Evolutionary conservation across 2,113 vertebrate genomes (phyloP).

Genomic region (Sorex araneus): DNA sequence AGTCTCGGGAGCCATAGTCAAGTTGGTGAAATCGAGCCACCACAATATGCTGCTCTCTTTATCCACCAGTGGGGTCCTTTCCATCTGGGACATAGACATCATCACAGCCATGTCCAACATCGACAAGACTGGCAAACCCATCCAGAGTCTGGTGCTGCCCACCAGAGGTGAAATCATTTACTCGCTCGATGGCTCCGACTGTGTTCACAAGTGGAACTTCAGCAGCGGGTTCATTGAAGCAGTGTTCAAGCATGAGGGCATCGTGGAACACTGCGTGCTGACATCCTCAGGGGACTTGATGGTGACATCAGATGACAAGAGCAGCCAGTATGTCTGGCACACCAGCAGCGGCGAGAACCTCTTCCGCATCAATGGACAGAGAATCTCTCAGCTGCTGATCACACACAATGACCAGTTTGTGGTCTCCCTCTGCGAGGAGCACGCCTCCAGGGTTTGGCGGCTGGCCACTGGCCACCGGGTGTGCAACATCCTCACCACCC

Average conservation of each 20-base stretch:
- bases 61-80: slow-evolving; percentile 97
- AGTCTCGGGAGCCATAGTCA: slow-evolving; percentile 98
- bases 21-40: slow-evolving; percentile 97
- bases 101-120: slow-evolving; percentile 99
- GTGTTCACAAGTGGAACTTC: slow-evolving; percentile 99
- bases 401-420: slow-evolving; percentile 99
- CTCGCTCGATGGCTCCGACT: slow-evolving; percentile 97
- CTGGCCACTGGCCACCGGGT: slow-evolving; percentile 97
- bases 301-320: slow-evolving; percentile 98
- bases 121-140: slow-evolving; percentile 98
- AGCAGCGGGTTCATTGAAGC: slow-evolving; percentile 98
- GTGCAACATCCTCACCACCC: slow-evolving; percentile 98
- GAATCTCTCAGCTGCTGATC: slow-evolving; percentile 96
- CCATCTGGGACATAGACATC: slow-evolving; percentile 99
- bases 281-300: slow-evolving; percentile 97
- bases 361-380: slow-evolving; percentile 98
- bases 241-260: slow-evolving; percentile 97
- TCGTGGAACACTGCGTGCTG: slow-evolving; percentile 97
- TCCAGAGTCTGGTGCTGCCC: slow-evolving; percentile 94
- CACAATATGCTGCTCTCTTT: slow-evolving; percentile 98
- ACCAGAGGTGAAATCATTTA: slow-evolving; percentile 97
- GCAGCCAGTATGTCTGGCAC: slow-evolving; percentile 98
- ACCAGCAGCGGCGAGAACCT: slow-evolving; percentile 97
- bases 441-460: slow-evolving; percentile 98
- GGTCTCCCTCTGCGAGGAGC: slow-evolving; percentile 98